Evolutionary conservation across 2,888 invertebrate genomes (phyloP).

Genomic region (Volucella inanis): DNA sequence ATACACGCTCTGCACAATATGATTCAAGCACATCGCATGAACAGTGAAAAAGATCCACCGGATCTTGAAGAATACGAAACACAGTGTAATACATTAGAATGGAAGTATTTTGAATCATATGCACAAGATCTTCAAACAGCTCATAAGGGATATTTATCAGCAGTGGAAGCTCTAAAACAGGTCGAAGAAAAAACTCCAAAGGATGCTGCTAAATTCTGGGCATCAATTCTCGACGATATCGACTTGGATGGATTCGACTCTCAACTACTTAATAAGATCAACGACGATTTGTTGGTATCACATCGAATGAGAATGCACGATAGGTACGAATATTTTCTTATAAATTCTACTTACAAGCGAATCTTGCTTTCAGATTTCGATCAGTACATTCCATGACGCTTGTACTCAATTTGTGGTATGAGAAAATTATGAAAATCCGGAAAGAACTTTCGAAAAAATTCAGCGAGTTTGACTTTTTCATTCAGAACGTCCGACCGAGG

Average conservation of each 20-base stretch:
- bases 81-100: conserved; percentile 84
- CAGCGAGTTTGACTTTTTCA: conserved; percentile 76
- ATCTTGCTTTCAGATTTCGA: conserved; percentile 39
- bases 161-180: conserved; percentile 14
- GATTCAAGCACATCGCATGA: conserved; percentile 82
- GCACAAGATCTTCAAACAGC: conserved; percentile 76
- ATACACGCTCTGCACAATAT: conserved; percentile 89
- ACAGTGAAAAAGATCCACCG: not conserved
- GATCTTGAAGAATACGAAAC: conserved; percentile 68
- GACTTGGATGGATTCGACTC: conserved; percentile 50
- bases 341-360: not conserved
- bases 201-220: conserved; percentile 25
- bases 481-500: conserved; percentile 77
- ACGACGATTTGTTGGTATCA: conserved; percentile 76
- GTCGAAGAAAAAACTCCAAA: conserved; percentile 38
- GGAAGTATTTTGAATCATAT: conserved; percentile 84
- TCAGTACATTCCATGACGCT: conserved; percentile 67
- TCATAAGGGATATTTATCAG: conserved; percentile 43
- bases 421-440: conserved; percentile 75
- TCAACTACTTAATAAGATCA: conserved; percentile 78
- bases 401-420: conserved; percentile 79
- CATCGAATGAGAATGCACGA: conserved; percentile 27
- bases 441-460: conserved; percentile 76
- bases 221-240: conserved; percentile 59
- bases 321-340: conserved; percentile 5